phyloP scores from a whole-genome alignment of 2,113 vertebrate genomes.

The Macrotus californicus region DNA sequence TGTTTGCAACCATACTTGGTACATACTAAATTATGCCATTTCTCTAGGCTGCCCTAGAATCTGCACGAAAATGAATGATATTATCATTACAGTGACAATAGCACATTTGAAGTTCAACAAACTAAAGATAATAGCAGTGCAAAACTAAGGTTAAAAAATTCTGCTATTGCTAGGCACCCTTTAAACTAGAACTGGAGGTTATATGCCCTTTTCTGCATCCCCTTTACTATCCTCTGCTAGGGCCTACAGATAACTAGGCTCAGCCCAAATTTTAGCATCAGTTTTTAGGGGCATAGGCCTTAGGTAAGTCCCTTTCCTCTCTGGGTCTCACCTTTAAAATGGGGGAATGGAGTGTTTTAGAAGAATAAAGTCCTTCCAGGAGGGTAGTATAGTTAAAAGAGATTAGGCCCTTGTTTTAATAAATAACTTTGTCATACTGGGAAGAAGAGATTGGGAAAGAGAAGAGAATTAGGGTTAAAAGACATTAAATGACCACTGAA shows the following conservation, averaged over 20 bases:
- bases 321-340: not conserved
- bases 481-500: not conserved
- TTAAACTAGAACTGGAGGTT: not conserved
- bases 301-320: not conserved
- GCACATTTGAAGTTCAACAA: conserved; percentile 20
- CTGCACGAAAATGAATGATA: not conserved
- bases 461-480: not conserved
- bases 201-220: not conserved
- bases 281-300: not conserved
- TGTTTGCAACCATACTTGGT: not conserved
- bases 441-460: not conserved
- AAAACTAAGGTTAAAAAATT: conserved; percentile 11
- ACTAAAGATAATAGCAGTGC: not conserved
- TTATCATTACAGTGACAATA: not conserved
- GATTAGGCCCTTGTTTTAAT: not conserved
- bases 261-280: not conserved
- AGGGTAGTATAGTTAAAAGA: not conserved
- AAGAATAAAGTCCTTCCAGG: not conserved
- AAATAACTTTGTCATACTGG: not conserved
- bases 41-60: conserved; percentile 6
- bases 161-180: not conserved
- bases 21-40: not conserved
- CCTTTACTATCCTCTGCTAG: not conserved
- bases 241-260: not conserved
- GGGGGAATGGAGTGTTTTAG: not conserved